Conservation (phyloP, 2,113 vertebrate species). For the Solenodon paradoxus region DNA sequence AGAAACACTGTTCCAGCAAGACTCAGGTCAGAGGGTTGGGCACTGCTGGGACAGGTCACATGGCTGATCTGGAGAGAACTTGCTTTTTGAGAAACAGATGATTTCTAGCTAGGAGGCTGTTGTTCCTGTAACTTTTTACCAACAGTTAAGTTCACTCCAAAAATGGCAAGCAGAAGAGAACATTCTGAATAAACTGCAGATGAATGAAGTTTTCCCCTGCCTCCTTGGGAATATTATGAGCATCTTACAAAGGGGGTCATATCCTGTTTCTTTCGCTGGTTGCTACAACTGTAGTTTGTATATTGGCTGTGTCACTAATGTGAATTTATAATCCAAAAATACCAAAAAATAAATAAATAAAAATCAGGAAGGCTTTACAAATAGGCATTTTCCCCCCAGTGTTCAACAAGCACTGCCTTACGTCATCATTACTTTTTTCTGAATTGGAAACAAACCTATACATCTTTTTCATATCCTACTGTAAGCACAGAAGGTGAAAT, state of each 20-base stretch:
- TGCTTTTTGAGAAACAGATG: slow-evolving; percentile 59
- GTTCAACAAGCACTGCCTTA: slow-evolving; percentile 50
- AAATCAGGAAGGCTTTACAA: slow-evolving; percentile 31
- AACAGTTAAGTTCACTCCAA: slow-evolving; percentile 18
- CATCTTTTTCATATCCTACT: slow-evolving; percentile 62
- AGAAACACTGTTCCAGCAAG: background rate
- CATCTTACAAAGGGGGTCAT: slow-evolving; percentile 60
- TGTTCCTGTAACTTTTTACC: slow-evolving; percentile 55
- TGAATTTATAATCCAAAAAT: slow-evolving; percentile 58
- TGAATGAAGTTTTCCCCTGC: slow-evolving; percentile 22
- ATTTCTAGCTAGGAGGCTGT: slow-evolving; percentile 43
- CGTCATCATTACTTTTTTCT: slow-evolving; percentile 49
- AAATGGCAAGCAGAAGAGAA: slow-evolving; percentile 39
- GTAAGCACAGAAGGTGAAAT: slow-evolving; percentile 54
- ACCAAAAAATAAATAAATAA: background rate
- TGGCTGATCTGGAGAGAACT: background rate
- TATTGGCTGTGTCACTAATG: slow-evolving; percentile 68
- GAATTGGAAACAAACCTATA: slow-evolving; percentile 55
- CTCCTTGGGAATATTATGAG: slow-evolving; percentile 59
- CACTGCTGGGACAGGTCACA: slow-evolving; percentile 23
- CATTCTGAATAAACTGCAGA: slow-evolving; percentile 39
- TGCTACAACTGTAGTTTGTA: slow-evolving; percentile 71
- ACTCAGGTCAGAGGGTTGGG: slow-evolving; percentile 15
- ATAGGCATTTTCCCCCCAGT: background rate
- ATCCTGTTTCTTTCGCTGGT: slow-evolving; percentile 71